Percentiles rank a stretch among this genome's conserved stretches.
These are phyloP conservation scores for Melieria crassipennis DNA, from an alignment of 2,888 invertebrate genomes.

Conservation along the genomic window DNA sequence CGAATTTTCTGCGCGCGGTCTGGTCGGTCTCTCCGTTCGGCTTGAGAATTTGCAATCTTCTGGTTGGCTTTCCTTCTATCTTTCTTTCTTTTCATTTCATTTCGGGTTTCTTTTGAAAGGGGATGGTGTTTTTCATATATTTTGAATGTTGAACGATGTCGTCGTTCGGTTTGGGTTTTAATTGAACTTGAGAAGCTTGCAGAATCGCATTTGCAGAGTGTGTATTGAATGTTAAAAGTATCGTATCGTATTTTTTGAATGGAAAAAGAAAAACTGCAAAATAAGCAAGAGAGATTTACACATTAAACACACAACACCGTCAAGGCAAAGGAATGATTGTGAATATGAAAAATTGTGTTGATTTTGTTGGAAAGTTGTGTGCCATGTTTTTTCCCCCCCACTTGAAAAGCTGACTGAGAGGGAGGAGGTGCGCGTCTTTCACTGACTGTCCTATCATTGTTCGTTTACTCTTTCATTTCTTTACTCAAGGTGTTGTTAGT, in stretches of 20 bases:
- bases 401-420: not conserved
- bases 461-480: too few relatives aligned
- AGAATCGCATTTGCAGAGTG: slow-evolving; percentile 21
- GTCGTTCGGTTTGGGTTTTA: slow-evolving; percentile 18
- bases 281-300: slow-evolving; percentile 27
- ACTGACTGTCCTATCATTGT: too few relatives aligned
- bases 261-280: slow-evolving; percentile 35
- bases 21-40: too few relatives aligned
- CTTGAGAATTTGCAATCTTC: not conserved
- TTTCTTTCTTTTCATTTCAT: slow-evolving; percentile 13
- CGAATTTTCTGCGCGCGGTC: slow-evolving; percentile 11
- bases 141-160: slow-evolving; percentile 3
- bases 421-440: too few relatives aligned
- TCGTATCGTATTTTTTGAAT: slow-evolving; percentile 32
- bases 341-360: not conserved
- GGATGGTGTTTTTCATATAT: slow-evolving; percentile 12
- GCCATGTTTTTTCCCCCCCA: too few relatives aligned
- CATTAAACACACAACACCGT: slow-evolving; percentile 33
- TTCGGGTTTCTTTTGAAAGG: slow-evolving; percentile 8
- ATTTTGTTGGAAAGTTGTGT: not conserved
- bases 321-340: slow-evolving; percentile 22
- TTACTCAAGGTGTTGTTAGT: slow-evolving; percentile 7
- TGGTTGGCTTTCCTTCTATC: slow-evolving; percentile 22
- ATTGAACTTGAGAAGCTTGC: slow-evolving; percentile 33
- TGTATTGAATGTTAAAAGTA: slow-evolving; percentile 25